Evolutionary conservation across 1,140 invertebrate species (phyloP).

Genomic region (Tetraneura akinire): DNA sequence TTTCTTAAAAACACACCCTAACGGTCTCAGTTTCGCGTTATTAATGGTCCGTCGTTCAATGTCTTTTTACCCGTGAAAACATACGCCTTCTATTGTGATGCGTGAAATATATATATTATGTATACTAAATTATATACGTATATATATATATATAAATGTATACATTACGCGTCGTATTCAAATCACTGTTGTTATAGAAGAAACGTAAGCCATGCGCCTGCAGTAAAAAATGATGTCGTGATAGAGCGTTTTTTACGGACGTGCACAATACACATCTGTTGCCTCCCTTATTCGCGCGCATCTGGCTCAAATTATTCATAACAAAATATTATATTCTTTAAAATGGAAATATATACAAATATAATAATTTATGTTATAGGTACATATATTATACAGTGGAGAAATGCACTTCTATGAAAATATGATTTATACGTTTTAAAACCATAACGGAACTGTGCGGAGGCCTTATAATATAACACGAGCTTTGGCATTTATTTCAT

Average conservation of each 20-base stretch:
- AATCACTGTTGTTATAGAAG: slow-evolving; percentile 21
- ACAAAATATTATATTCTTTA: not conserved
- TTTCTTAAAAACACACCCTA: slow-evolving; percentile 6
- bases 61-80: slow-evolving; percentile 42
- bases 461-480: too few relatives aligned
- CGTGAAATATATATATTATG: slow-evolving; percentile 18
- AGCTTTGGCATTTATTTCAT: too few relatives aligned
- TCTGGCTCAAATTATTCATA: not conserved
- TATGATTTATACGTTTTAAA: too few relatives aligned
- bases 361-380: too few relatives aligned
- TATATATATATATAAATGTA: too few relatives aligned
- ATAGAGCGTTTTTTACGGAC: slow-evolving; percentile 41
- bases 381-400: too few relatives aligned
- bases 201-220: slow-evolving; percentile 24
- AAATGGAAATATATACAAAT: not conserved
- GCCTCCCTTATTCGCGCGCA: not conserved
- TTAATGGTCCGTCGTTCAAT: slow-evolving; percentile 43
- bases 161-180: slow-evolving; percentile 10
- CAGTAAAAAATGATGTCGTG: slow-evolving; percentile 29
- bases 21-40: slow-evolving; percentile 36
- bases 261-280: slow-evolving; percentile 30
- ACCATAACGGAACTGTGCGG: too few relatives aligned
- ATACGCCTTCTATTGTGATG: slow-evolving; percentile 35
- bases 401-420: too few relatives aligned
- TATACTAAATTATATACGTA: too few relatives aligned